These are phyloP conservation scores for Napeogenes inachia DNA, from an alignment of 2,888 invertebrate genomes.

Conservation along the genomic window DNA sequence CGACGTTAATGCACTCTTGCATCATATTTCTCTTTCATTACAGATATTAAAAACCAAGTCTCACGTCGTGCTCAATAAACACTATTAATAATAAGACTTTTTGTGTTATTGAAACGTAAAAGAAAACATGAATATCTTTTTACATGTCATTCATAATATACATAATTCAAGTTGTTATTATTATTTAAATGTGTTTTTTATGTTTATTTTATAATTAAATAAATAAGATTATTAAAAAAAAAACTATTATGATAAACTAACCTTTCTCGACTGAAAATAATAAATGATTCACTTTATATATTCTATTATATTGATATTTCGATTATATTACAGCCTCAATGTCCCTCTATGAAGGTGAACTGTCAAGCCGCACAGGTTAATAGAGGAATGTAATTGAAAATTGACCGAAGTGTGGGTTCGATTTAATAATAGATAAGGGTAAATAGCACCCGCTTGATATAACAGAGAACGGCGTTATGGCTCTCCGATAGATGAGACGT, in stretches of 20 bases:
- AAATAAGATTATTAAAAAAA: too few relatives aligned
- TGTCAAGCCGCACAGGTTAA: constrained; percentile 33
- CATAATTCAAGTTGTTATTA: not conserved
- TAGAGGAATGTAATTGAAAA: constrained; percentile 56
- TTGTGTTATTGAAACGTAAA: not conserved
- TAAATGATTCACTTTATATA: not conserved
- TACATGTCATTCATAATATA: too few relatives aligned
- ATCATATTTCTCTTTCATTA: constrained; percentile 73
- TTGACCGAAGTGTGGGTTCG: constrained; percentile 42
- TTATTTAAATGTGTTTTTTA: not conserved
- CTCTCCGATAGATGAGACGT: constrained; percentile 22
- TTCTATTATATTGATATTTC: not conserved
- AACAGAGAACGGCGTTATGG: constrained; percentile 23
- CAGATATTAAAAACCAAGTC: constrained; percentile 69
- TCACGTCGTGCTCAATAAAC: constrained; percentile 53
- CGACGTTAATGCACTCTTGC: constrained; percentile 42
- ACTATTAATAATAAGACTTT: constrained; percentile 7
- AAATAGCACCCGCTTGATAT: constrained; percentile 36
- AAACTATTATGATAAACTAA: too few relatives aligned
- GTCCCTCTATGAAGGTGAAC: constrained; percentile 7
- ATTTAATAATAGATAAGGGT: constrained; percentile 57
- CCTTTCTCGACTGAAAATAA: not conserved
- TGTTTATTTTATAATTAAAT: too few relatives aligned
- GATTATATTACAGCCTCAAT: not conserved
- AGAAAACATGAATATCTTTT: not conserved